Conservation (phyloP, 2,113 vertebrate genomes). For the Heteronetta atricapilla region DNA sequence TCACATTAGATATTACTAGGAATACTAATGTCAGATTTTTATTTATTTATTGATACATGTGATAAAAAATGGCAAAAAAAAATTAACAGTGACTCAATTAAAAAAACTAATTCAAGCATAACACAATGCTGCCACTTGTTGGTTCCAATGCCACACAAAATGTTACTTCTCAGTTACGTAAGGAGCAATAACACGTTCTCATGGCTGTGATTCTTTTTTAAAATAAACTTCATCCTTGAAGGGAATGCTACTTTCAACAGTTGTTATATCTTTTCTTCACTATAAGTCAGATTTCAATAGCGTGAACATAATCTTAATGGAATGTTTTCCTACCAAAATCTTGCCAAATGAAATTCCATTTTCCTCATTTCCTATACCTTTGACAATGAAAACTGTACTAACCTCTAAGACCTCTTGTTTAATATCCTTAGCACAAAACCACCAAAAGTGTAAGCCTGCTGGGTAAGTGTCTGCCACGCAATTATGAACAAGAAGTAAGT, state of each 20-base stretch:
- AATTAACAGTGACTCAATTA: not conserved
- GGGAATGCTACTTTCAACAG: not conserved
- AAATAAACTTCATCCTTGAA: not conserved
- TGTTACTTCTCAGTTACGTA: not conserved
- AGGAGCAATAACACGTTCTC: not conserved
- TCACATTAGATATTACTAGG: not conserved
- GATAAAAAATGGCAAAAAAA: not conserved
- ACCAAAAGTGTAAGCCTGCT: not conserved
- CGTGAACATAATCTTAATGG: not conserved
- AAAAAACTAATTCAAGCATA: not conserved
- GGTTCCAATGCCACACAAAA: not conserved
- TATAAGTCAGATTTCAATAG: not conserved
- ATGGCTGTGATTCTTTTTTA: not conserved
- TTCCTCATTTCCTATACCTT: not conserved
- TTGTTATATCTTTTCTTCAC: not conserved
- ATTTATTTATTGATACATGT: accelerated
- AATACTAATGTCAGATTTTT: not conserved
- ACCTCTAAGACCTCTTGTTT: not conserved
- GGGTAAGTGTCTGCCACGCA: not conserved
- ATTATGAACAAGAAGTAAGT: not conserved
- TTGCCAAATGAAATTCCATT: not conserved
- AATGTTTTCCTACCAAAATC: not conserved
- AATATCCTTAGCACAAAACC: not conserved
- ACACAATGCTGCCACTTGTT: not conserved
- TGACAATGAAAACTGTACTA: not conserved